Conservation (phyloP, 2,888 invertebrate genomes). For the Cerceris rybyensis region DNA sequence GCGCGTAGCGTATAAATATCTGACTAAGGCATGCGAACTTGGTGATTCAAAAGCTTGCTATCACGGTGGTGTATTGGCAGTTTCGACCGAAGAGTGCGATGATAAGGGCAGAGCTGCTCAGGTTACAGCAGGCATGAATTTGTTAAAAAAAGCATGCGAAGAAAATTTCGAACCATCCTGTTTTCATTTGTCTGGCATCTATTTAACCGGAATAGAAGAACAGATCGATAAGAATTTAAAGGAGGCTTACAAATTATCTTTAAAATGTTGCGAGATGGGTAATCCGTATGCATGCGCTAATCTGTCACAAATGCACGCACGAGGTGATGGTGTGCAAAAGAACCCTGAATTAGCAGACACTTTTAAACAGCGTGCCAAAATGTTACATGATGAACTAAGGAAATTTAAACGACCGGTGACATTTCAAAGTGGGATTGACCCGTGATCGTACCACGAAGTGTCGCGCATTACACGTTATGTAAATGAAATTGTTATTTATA, state of each 20-base stretch:
- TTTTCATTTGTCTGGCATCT: slow-evolving; percentile 91
- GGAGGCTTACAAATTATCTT: slow-evolving; percentile 90
- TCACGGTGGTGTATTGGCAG: slow-evolving; percentile 86
- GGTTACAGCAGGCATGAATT: slow-evolving; percentile 81
- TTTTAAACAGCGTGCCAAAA: slow-evolving; percentile 88
- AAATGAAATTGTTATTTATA: too few relatives aligned
- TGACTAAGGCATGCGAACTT: slow-evolving; percentile 90
- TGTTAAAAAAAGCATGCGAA: slow-evolving; percentile 83
- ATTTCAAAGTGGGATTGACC: slow-evolving; percentile 82
- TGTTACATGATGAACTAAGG: slow-evolving; percentile 87
- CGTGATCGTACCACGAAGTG: background rate
- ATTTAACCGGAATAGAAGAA: slow-evolving; percentile 88
- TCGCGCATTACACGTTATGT: too few relatives aligned
- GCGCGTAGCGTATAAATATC: slow-evolving; percentile 86
- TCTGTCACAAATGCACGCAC: slow-evolving; percentile 92
- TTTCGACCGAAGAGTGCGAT: slow-evolving; percentile 16
- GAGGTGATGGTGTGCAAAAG: slow-evolving; percentile 92
- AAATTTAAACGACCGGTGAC: slow-evolving; percentile 79
- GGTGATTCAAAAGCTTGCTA: slow-evolving; percentile 89
- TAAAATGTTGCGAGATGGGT: slow-evolving; percentile 91
- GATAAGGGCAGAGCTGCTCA: slow-evolving; percentile 51
- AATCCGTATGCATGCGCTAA: slow-evolving; percentile 95
- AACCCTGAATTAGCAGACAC: slow-evolving; percentile 87
- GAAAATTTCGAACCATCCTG: slow-evolving; percentile 87
- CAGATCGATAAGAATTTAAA: slow-evolving; percentile 86